Base-by-base conservation (phyloP, 1,140 invertebrate genomes). In the Zophobas morio region DNA sequence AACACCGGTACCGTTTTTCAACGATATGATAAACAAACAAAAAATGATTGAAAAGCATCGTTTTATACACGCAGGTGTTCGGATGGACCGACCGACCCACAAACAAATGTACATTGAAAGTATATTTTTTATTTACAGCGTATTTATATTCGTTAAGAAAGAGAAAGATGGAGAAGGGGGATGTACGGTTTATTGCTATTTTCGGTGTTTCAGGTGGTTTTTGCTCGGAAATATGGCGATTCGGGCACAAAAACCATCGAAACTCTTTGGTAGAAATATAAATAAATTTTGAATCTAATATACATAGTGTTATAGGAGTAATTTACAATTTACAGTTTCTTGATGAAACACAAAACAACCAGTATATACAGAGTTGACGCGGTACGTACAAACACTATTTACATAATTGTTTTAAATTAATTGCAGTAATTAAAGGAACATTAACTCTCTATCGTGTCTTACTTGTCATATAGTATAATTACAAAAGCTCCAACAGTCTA, bases 271-370 rank as follows among this genome's bases (percentile, higher is more conserved):
- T 66, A 66, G 60, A 66, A 66, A 66, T 66, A 66, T 66, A 66
- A 66, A 76, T 70, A 70, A 75, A 63, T 76, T 47, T 73, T 40
- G 34, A 70, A 46, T 36, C 56, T 49, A 75, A 78, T 78, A 78
- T 78, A 78, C 77, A 78, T 34, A 40, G n/a, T 47, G 56, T 60
- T 60, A 66, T 42, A 66, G 73, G 54, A 75, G 54, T 75, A 75
- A 76, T 79, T 76, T 79, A 79, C 78, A 79, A 79, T 79, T 79
- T 79, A 79, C 78, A 78, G n/a, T 51, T 77, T 56, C 71, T 57
- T 53, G 35, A 79, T 57, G 72, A 66, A 66, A 66, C 60, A 66
- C 60, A 66, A 66, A 63, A 70, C 63, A 79, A 79, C 66, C 53
- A 71, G 37, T 79, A 79, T 79, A 49, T 79, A 79, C 78, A 79